Percentiles rank a stretch among this genome's conserved stretches.
Evolutionary conservation across 2,113 vertebrate genomes (phyloP).

Genomic region (Probosciger aterrimus): DNA sequence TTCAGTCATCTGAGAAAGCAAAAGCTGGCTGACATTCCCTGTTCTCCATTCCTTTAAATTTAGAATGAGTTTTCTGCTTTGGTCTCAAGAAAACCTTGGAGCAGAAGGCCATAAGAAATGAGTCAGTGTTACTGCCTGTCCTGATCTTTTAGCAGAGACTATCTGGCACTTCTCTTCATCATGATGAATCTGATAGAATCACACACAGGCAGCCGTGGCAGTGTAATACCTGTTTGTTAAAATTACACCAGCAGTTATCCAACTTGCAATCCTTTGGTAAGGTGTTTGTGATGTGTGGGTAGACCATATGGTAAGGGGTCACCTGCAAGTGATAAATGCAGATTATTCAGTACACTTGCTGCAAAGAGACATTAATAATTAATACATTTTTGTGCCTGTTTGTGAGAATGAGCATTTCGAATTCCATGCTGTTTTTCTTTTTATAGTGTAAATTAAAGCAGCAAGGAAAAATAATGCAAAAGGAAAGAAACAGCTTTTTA

Average conservation of each 20-base stretch:
- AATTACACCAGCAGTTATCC: constrained; percentile 6
- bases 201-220: background rate
- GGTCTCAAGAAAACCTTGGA: background rate
- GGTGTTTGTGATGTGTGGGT: background rate
- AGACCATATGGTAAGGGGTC: background rate
- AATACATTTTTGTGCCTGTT: background rate
- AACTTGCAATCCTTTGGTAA: background rate
- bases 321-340: background rate
- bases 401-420: background rate
- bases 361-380: background rate
- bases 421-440: background rate
- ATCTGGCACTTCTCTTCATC: background rate
- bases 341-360: background rate
- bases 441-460: constrained; percentile 9
- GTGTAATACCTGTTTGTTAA: constrained; percentile 10
- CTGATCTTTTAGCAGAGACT: background rate
- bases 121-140: constrained; percentile 16
- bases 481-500: background rate
- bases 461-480: background rate
- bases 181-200: background rate
- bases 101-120: constrained; percentile 12
- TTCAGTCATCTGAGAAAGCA: background rate
- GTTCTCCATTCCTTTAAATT: background rate
- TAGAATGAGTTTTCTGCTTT: constrained; percentile 4
- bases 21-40: constrained; percentile 14